Evolutionary conservation across 2,888 invertebrate genomes (phyloP).

Genomic region (Acrobeloides nanus): DNA sequence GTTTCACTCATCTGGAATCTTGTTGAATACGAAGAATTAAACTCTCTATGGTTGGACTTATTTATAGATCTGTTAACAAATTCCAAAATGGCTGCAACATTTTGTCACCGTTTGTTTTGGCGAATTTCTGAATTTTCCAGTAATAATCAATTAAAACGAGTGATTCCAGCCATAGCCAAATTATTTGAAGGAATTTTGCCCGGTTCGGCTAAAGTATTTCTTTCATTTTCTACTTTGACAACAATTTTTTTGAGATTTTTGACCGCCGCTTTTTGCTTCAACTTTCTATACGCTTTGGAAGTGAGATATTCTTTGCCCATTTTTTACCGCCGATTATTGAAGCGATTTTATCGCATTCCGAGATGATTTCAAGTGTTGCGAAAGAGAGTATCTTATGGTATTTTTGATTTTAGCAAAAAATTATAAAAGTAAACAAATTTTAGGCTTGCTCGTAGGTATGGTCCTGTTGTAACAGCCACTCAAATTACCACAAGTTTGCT

Average conservation of each 20-base stretch:
- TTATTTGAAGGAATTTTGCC: constrained; percentile 17
- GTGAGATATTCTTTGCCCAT: constrained; percentile 32
- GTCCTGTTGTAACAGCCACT: constrained; percentile 84
- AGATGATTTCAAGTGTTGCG: constrained; percentile 33
- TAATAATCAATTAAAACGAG: constrained; percentile 3
- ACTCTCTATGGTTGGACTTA: constrained; percentile 17
- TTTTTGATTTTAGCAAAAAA: too few relatives aligned
- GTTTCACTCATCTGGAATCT: constrained; percentile 17
- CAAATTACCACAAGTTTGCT: constrained; percentile 71
- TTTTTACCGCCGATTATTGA: constrained; percentile 44
- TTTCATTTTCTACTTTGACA: neutral
- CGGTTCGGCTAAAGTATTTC: constrained; percentile 14
- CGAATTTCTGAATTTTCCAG: constrained; percentile 14
- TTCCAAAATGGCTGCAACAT: constrained; percentile 9
- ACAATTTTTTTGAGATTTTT: constrained; percentile 29
- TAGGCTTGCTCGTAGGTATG: constrained; percentile 85
- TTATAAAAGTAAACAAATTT: too few relatives aligned
- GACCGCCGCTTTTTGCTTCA: constrained; percentile 44
- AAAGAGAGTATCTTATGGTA: constrained; percentile 43
- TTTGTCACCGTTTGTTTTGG: constrained; percentile 17
- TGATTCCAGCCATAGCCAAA: constrained; percentile 13
- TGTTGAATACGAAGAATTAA: constrained; percentile 18
- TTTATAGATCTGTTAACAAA: constrained; percentile 17
- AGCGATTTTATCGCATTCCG: constrained; percentile 28
- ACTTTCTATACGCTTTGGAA: constrained; percentile 39